Percentiles rank a stretch among this genome's conserved stretches.
These are phyloP conservation scores for Phenganax marumi DNA, from an alignment of 92 coral and sea anemone genomes.

Conservation along the genomic window DNA sequence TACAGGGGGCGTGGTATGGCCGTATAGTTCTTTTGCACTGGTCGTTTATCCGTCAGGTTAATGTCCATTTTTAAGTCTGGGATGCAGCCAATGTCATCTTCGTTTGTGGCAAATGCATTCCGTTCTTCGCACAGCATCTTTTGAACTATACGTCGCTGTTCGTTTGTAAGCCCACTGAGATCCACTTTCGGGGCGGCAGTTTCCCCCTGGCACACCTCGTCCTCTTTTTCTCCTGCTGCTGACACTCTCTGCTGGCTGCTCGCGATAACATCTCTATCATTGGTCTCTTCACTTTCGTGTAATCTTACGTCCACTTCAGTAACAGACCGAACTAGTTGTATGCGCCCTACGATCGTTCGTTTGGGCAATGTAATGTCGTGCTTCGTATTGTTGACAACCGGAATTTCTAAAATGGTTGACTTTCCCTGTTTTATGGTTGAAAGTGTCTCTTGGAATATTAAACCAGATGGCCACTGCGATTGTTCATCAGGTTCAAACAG, in stretches of 20 bases:
- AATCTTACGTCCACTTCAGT: constrained; percentile 16
- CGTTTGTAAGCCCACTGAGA: constrained; percentile 24
- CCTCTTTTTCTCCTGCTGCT: background rate
- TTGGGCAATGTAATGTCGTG: constrained; percentile 14
- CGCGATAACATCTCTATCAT: background rate
- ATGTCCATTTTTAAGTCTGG: constrained; percentile 29
- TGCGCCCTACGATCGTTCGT: constrained; percentile 16
- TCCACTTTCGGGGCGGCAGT: constrained; percentile 29
- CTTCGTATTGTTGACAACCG: constrained; percentile 27
- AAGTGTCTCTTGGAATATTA: constrained; percentile 28
- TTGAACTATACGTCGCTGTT: constrained; percentile 23
- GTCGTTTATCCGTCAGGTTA: constrained; percentile 3
- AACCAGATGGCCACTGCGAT: constrained; percentile 35
- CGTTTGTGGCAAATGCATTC: constrained; percentile 34
- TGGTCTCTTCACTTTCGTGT: constrained; percentile 12
- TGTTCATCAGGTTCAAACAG: constrained; percentile 38
- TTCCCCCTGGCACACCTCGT: background rate
- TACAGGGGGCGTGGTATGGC: constrained; percentile 22
- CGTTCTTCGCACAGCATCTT: constrained; percentile 41
- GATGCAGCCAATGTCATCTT: constrained; percentile 53
- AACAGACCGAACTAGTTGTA: constrained; percentile 32
- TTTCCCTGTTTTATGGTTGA: constrained; percentile 27
- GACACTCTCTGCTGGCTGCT: background rate
- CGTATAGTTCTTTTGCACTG: constrained; percentile 20
- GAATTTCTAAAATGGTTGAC: constrained; percentile 20